Evolutionary conservation across 2,888 invertebrate species (phyloP), one percentile per base, ranked within the genome.

Genomic region (Zaprionus obscuricornis): DNA sequence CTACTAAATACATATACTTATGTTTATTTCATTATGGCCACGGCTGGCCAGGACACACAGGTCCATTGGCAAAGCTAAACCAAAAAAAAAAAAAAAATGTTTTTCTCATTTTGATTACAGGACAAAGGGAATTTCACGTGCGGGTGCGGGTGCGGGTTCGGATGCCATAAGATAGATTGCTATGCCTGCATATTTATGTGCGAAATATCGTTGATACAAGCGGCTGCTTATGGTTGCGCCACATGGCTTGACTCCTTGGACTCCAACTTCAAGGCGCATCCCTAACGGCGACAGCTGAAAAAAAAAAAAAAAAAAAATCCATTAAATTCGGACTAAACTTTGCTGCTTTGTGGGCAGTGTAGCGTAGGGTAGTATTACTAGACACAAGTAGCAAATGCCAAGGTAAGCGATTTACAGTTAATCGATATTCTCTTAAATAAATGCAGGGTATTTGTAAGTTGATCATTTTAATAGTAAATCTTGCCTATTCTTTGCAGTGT

Each of bases 131-230:
- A 71, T 75, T 69, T 71, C 67, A 75, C 67, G 71, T 87, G 74
- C 75, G 74, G 81, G 66, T 73, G n/a, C n/a, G n/a, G n/a, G n/a
- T n/a, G n/a, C n/a, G n/a, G n/a, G n/a, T n/a, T n/a, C n/a, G n/a
- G n/a, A n/a, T n/a, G 81, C 58, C 58, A 70, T 49, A 87, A 87
- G 86, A 86, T 85, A 85, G 84, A 86, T 88, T 81, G 78, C 64
- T 66, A 62, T 63, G 65, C 58, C 58, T 68, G 63, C 58, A 85
- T 75, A 86, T 87, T 86, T 88, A 88, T 88, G 81, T 87, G 84
- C 85, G 78, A 87, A 88, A 81, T 82, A 76, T 74, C 63, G 58
- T 66, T 66, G 70, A 82, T 67, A 71, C 64, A 66, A 72, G 65
- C 56, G 47, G 36, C 42, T 63, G 43, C 55, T 55, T 72, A 59